A percentile compares a stretch with the other conserved stretches of the same genome.
phyloP scores from a whole-genome alignment of 2,797 vertebrate species.

The Phaenicophaeus curvirostris region DNA sequence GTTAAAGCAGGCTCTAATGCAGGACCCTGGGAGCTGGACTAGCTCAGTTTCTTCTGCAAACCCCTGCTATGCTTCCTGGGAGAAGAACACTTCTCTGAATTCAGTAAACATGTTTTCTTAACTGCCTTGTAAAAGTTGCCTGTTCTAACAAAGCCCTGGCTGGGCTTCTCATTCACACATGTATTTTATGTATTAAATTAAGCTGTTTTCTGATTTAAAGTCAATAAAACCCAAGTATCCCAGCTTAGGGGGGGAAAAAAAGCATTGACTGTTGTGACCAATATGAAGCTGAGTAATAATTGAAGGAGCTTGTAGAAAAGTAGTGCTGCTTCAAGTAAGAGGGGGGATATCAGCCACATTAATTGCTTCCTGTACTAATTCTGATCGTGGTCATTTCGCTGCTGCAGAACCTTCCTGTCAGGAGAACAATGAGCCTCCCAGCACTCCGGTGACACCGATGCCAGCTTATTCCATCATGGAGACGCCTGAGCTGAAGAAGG shows the following conservation, averaged over 20 bases:
- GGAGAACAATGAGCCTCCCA: constrained; percentile 53
- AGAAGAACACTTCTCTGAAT: neutral
- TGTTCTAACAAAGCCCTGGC: neutral
- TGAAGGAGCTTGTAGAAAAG: neutral
- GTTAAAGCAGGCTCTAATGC: neutral
- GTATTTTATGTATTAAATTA: neutral
- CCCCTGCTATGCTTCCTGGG: neutral
- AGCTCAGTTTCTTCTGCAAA: neutral
- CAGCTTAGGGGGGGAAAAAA: neutral
- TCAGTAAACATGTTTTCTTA: neutral
- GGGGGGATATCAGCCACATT: neutral
- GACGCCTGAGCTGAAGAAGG: constrained; percentile 92
- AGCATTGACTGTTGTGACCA: neutral
- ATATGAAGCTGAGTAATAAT: neutral
- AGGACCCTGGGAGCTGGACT: neutral
- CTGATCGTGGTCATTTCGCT: neutral
- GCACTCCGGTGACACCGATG: constrained; percentile 89
- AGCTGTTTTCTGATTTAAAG: neutral
- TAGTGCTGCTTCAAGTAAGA: neutral
- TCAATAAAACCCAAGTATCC: neutral
- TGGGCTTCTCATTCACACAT: neutral
- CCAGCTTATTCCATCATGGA: constrained; percentile 93
- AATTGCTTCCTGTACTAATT: neutral
- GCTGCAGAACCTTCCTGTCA: constrained; percentile 50
- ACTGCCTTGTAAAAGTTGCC: neutral